These are phyloP conservation scores for Antheraea assamensis DNA, from an alignment of 2,888 invertebrate species.

Conservation along the genomic window DNA sequence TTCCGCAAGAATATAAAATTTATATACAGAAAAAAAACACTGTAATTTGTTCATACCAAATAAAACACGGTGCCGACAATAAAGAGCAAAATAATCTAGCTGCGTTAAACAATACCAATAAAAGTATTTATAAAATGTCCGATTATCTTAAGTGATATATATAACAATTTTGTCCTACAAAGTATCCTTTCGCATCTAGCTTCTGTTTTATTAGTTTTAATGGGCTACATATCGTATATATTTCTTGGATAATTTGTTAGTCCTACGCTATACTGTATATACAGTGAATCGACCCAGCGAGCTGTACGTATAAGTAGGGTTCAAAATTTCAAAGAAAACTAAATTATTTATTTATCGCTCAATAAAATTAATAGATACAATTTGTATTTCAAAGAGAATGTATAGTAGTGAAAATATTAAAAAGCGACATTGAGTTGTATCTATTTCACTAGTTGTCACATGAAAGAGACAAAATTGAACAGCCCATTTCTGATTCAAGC, in stretches of 20 bases:
- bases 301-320: neutral
- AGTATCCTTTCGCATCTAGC: neutral
- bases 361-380: constrained; percentile 21
- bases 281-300: neutral
- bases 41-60: too few species aligned
- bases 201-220: neutral
- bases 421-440: constrained; percentile 37
- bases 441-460: constrained; percentile 35
- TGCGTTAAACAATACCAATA: too few species aligned
- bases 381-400: constrained; percentile 34
- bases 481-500: constrained; percentile 28
- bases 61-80: too few species aligned
- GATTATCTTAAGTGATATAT: neutral
- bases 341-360: constrained; percentile 8
- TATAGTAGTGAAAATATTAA: constrained; percentile 30
- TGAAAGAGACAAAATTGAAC: constrained; percentile 38
- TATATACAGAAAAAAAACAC: too few species aligned
- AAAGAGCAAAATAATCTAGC: too few species aligned
- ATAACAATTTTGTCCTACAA: neutral
- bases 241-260: neutral
- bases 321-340: neutral
- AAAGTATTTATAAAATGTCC: too few species aligned
- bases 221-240: neutral
- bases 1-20: too few species aligned
- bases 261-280: neutral